Evolutionary conservation across 2,113 vertebrate genomes (phyloP).

Genomic region (Dicrurus megarhynchus): DNA sequence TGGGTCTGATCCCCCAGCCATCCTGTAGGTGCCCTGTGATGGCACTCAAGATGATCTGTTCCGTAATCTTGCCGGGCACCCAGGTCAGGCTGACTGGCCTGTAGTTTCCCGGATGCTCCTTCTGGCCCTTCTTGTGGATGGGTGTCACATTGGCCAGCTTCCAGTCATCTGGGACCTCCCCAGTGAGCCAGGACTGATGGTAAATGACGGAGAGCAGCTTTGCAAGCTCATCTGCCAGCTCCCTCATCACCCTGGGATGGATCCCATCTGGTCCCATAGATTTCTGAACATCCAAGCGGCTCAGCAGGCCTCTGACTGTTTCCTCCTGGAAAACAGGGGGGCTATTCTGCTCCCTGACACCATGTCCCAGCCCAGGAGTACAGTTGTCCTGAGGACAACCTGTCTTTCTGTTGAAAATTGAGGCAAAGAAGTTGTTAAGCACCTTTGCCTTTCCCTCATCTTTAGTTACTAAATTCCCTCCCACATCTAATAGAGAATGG

Average conservation of each 20-base stretch:
- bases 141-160: fast-evolving
- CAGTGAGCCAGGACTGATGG: neutral
- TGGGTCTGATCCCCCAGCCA: neutral
- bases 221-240: neutral
- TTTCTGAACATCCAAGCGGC: neutral
- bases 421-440: neutral
- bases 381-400: neutral
- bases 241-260: neutral
- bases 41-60: fast-evolving
- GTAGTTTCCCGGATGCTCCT: neutral
- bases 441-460: neutral
- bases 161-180: neutral
- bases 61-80: fast-evolving
- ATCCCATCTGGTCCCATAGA: neutral
- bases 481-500: neutral
- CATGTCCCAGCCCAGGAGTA: neutral
- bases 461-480: neutral
- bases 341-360: neutral
- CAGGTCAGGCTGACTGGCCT: neutral
- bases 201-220: neutral
- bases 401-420: neutral
- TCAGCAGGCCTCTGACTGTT: too few species aligned
- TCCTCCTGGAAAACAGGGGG: neutral
- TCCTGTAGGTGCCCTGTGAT: neutral
- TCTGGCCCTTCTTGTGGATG: fast-evolving